Base-by-base conservation (phyloP, 2,113 vertebrate species). In the Siphamia tubifer region DNA sequence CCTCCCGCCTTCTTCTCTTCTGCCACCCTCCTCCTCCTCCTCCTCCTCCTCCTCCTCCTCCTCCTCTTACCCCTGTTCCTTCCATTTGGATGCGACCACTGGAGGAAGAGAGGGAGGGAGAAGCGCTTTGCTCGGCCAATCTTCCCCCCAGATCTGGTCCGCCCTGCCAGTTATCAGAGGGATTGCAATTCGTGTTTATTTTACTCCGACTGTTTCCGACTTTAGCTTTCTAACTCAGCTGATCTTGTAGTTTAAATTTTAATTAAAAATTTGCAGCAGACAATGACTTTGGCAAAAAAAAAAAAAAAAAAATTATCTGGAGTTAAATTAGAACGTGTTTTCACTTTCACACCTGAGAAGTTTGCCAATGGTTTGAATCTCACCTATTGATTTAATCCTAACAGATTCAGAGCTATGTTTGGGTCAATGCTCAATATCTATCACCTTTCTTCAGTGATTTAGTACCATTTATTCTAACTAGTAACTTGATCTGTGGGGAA, bases 81-180 rank as follows among this genome's bases (percentile, higher is more conserved):
- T 76, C 74, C 76, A 71, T 77, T 81, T 74, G 62, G 73, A 86
- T 71, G 58, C 67, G 55, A 76, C 74, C 57, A 62, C 30, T 68
- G 53, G 49, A 45, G 7, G n/a, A n/a, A 30, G 40, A 48, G 21
- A 21, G 12, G n/a, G 15, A 4, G 39, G 13, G 24, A 19, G 43
- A 19, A 42, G 40, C 15, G 30, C 32, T 47, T 8, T 74, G 53
- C 47, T 45, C 20, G 53, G 55, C 65, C 62, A 74, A 84, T 85
- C 77, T 79, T 61, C 45, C 31, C 1, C 36, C 43, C 62, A 42
- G 36, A 84, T 78, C 77, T 38, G 15, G 7, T 56, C 53, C 16
- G 10, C 19, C 12, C 42, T 45, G 34, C 49, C 51, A 38, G 49
- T 47, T 78, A 81, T 56, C 58, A 56, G 28, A 62, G 27, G 10